A percentile compares a stretch with the other conserved stretches of the same genome.
phyloP scores from a whole-genome alignment of 2,797 vertebrate species.

The Propithecus perrieri region DNA sequence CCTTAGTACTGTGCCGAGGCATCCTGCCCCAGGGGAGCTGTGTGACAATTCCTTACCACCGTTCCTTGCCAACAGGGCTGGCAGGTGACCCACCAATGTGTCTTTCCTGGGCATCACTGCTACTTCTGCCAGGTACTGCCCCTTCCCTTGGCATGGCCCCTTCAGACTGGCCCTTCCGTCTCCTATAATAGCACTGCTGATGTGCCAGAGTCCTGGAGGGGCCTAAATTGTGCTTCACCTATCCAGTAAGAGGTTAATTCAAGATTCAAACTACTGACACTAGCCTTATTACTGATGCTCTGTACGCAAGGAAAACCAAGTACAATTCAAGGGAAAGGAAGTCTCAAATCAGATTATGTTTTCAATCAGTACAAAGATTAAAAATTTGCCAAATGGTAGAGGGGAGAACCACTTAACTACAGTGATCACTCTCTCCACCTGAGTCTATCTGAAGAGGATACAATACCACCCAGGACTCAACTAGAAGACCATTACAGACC shows the following conservation, averaged over 20 bases:
- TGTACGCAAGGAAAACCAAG: neutral
- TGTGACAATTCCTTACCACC: too few species aligned
- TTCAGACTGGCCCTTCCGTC: neutral
- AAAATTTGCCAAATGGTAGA: neutral
- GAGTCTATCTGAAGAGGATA: neutral
- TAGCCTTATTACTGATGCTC: neutral
- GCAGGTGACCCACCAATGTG: neutral
- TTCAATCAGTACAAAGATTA: neutral
- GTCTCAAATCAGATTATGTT: neutral
- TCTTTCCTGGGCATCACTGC: neutral
- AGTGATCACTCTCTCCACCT: neutral
- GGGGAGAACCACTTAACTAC: neutral
- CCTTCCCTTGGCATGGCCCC: neutral
- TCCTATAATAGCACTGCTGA: neutral
- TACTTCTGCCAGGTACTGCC: neutral
- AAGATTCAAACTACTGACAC: neutral
- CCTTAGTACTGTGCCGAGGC: neutral
- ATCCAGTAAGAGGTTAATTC: neutral
- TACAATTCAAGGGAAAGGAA: neutral
- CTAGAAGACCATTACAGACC: neutral
- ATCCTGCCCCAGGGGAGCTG: neutral
- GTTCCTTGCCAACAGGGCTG: neutral
- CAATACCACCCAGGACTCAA: neutral
- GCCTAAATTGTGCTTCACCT: too few species aligned
- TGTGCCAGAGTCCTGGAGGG: neutral